Percentiles rank a stretch among this genome's conserved stretches.
These are phyloP conservation scores for Vulpes lagopus DNA, from an alignment of 2,113 vertebrate genomes.

Conservation along the genomic window DNA sequence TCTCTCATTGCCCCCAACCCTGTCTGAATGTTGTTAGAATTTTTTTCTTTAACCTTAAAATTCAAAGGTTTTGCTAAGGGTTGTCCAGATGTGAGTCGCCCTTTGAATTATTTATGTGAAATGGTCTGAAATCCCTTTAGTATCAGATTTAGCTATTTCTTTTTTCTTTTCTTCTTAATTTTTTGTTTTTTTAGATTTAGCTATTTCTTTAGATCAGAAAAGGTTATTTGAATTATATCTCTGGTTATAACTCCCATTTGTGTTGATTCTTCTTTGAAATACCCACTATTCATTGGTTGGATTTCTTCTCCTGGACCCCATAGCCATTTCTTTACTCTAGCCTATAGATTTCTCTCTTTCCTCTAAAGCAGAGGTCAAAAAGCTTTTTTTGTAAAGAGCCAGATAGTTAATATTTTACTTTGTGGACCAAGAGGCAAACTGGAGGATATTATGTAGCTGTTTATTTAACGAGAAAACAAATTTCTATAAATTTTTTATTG, in stretches of 20 bases:
- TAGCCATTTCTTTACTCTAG: neutral
- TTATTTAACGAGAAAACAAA: neutral
- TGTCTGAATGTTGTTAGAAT: neutral
- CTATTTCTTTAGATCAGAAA: neutral
- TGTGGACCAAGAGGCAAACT: neutral
- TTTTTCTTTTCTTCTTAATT: neutral
- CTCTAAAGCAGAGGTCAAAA: neutral
- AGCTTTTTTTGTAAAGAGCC: neutral
- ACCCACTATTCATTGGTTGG: neutral
- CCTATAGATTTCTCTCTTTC: neutral
- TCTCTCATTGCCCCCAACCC: neutral
- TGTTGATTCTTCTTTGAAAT: neutral
- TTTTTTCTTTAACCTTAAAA: neutral
- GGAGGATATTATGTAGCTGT: neutral
- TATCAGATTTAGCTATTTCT: neutral
- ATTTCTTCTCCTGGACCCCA: neutral
- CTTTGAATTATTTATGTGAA: neutral
- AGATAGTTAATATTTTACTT: neutral
- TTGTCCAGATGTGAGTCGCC: neutral
- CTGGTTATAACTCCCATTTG: neutral
- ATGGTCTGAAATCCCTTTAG: neutral
- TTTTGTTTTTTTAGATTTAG: neutral
- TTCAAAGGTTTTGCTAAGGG: neutral
- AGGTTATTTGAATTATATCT: neutral
- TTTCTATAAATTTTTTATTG: neutral